Evolutionary conservation across 2,888 invertebrate genomes (phyloP).

Genomic region (Scaptomyza parva): DNA sequence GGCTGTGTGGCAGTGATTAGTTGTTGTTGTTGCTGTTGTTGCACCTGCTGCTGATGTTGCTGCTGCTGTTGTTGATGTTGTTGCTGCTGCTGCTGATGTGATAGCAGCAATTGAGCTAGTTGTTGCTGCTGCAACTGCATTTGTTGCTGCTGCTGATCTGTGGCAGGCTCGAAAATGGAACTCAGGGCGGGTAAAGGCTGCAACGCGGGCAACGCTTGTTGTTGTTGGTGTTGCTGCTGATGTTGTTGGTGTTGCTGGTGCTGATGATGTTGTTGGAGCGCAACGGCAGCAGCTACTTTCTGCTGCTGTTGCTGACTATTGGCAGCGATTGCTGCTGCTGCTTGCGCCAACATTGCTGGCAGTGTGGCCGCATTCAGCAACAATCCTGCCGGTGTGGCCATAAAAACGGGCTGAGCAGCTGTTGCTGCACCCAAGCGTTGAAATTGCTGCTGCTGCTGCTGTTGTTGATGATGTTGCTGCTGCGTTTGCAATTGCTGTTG

Average conservation of each 20-base stretch:
- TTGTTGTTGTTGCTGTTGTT: conserved; percentile 58
- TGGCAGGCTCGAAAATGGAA: conserved; percentile 79
- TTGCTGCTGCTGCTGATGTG: conserved; percentile 61
- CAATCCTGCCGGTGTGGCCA: conserved; percentile 84
- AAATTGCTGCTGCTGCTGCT: conserved; percentile 81
- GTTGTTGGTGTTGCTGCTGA: conserved; percentile 52
- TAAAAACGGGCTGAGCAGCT: conserved; percentile 83
- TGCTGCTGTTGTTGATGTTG: conserved; percentile 77
- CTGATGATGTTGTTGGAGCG: conserved; percentile 55
- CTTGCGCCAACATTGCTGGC: conserved; percentile 83
- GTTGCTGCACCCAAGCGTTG: conserved; percentile 75
- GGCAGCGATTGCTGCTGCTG: conserved; percentile 79
- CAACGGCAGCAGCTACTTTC: conserved; percentile 59
- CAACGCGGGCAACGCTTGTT: conserved; percentile 80
- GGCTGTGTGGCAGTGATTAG: conserved; percentile 79
- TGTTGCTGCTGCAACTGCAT: conserved; percentile 80
- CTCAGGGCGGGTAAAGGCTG: conserved; percentile 83
- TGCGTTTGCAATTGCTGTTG: conserved; percentile 70
- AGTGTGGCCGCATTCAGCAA: conserved; percentile 83
- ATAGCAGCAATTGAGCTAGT: conserved; percentile 62
- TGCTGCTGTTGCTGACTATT: conserved; percentile 76
- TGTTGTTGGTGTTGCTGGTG: conserved; percentile 52
- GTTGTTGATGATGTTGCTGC: conserved; percentile 77
- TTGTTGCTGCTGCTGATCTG: conserved; percentile 63
- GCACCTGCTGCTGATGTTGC: conserved; percentile 64